A percentile compares a stretch with the other conserved stretches of the same genome.
These are phyloP conservation scores for Pelmatolapia mariae DNA, from an alignment of 2,113 vertebrate genomes.

Conservation along the genomic window DNA sequence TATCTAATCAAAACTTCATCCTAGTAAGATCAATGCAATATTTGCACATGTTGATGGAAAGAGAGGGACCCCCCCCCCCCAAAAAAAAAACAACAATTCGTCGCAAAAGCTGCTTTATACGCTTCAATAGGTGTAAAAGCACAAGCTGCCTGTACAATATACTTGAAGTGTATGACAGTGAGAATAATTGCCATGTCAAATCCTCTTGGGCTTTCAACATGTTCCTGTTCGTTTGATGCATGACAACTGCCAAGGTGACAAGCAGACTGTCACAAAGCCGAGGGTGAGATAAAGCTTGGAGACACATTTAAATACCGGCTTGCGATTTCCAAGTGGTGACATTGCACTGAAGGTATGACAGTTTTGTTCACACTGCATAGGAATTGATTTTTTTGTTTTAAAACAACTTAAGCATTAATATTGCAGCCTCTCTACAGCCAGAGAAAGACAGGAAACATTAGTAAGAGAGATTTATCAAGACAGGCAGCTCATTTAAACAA, in stretches of 20 bases:
- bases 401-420: not conserved
- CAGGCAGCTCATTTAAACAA: not conserved
- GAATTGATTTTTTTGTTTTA: not conserved
- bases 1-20: not conserved
- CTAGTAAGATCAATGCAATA: not conserved
- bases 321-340: not conserved
- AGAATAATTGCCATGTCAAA: constrained; percentile 57
- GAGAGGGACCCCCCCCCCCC: not conserved
- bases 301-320: constrained; percentile 9
- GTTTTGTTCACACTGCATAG: not conserved
- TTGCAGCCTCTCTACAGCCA: not conserved
- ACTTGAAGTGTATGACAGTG: constrained; percentile 33
- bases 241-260: constrained; percentile 43
- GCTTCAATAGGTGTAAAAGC: constrained; percentile 43
- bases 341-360: not conserved
- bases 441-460: not conserved
- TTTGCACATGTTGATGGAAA: not conserved
- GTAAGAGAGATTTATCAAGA: not conserved
- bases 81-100: not conserved
- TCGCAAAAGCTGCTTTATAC: constrained; percentile 22
- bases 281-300: constrained; percentile 8
- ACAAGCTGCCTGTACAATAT: constrained; percentile 15
- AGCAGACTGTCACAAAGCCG: constrained; percentile 11
- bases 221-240: constrained; percentile 39
- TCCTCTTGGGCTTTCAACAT: constrained; percentile 28